These are phyloP conservation scores for Vespertilio murinus DNA, from an alignment of 2,797 vertebrate genomes.

Conservation along the genomic window DNA sequence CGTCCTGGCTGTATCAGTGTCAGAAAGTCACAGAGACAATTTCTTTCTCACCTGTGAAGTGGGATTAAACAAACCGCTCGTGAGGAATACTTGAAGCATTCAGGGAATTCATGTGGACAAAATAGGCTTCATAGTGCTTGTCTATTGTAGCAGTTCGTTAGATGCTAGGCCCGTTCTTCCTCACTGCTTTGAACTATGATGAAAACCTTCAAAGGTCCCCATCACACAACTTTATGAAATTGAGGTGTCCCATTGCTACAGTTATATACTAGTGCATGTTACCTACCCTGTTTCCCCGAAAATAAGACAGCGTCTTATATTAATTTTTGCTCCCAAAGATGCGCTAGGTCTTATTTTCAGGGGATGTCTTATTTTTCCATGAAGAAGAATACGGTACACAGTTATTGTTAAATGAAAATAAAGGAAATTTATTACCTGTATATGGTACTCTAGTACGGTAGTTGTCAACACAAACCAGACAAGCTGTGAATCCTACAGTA, in stretches of 20 bases:
- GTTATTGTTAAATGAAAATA: no score
- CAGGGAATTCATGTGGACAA: neutral
- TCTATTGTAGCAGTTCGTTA: neutral
- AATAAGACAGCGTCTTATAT: no score
- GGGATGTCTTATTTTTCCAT: no score
- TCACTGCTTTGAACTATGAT: neutral
- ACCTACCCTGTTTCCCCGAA: no score
- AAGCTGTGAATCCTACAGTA: no score
- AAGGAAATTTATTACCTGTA: no score
- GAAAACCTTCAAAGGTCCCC: neutral
- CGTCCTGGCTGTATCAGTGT: neutral
- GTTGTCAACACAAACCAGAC: no score
- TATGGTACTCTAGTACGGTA: no score
- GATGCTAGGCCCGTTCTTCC: neutral
- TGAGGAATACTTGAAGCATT: neutral
- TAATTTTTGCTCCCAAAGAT: no score
- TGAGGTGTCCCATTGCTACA: neutral
- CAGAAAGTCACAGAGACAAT: neutral
- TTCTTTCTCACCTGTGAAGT: conserved; percentile 1
- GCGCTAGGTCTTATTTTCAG: no score
- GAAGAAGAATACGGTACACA: no score
- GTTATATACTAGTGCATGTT: neutral
- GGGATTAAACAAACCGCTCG: neutral
- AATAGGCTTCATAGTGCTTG: neutral
- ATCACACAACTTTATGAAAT: neutral